phyloP scores from a whole-genome alignment of 2,888 invertebrate genomes.

The Adelognathus sp. region DNA sequence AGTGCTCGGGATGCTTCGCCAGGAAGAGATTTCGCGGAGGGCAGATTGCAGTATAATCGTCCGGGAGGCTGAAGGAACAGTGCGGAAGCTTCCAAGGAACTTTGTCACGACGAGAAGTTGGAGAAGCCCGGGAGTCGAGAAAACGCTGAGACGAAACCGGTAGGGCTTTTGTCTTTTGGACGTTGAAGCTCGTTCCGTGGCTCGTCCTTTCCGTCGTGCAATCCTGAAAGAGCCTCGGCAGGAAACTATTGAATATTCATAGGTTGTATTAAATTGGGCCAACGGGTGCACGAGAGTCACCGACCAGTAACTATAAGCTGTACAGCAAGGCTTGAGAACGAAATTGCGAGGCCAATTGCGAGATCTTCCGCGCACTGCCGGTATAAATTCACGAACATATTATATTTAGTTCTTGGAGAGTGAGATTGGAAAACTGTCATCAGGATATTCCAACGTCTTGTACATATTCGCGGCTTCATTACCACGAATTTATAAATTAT shows the following conservation, averaged over 20 bases:
- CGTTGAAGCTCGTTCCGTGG: neutral
- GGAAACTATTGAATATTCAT: constrained; percentile 77
- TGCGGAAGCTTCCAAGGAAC: constrained; percentile 65
- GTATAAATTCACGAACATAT: constrained; percentile 28
- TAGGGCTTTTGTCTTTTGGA: constrained; percentile 51
- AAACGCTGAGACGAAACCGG: constrained; percentile 42
- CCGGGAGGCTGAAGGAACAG: constrained; percentile 63
- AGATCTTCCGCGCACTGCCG: constrained; percentile 61
- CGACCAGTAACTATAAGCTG: neutral
- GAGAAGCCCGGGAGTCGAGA: constrained; percentile 26
- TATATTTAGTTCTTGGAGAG: no score
- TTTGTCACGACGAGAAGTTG: constrained; percentile 65
- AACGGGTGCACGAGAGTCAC: constrained; percentile 62
- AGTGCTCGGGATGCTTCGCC: neutral
- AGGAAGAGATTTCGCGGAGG: constrained; percentile 16
- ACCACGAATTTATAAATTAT: neutral
- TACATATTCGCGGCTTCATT: neutral
- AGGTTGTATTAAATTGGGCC: constrained; percentile 76
- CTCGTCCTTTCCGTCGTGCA: neutral
- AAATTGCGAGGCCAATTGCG: constrained; percentile 65
- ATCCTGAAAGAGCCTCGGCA: neutral
- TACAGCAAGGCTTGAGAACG: neutral
- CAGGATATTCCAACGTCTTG: constrained; percentile 2
- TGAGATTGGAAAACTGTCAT: constrained; percentile 17
- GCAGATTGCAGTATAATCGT: constrained; percentile 74